These are phyloP conservation scores for Tipula confusa DNA, from an alignment of 2,888 invertebrate genomes.

Conservation along the genomic window DNA sequence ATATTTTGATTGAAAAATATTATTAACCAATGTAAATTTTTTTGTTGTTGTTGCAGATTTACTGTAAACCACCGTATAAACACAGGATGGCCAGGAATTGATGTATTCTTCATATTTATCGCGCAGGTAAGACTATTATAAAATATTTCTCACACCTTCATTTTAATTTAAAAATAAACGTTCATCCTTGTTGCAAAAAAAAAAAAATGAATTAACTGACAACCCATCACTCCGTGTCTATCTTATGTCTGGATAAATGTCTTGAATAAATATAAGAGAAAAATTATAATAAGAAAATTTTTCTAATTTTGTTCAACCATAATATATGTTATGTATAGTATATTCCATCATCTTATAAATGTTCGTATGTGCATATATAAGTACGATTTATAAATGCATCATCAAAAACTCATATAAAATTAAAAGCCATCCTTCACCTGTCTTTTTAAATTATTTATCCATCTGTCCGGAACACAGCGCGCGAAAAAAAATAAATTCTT, in stretches of 20 bases:
- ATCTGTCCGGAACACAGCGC: neutral
- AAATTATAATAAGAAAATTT: neutral
- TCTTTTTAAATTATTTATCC: slow-evolving; percentile 21
- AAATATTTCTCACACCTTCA: neutral
- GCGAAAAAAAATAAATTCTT: neutral
- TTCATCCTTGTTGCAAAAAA: neutral
- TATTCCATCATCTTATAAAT: neutral
- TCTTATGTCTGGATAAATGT: neutral
- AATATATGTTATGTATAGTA: neutral
- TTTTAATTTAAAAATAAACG: neutral
- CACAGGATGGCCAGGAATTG: neutral
- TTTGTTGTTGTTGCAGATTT: neutral
- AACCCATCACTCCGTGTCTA: neutral
- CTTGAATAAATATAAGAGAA: neutral
- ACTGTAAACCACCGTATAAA: neutral
- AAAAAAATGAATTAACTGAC: neutral
- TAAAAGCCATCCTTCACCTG: slow-evolving; percentile 27
- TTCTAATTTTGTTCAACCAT: neutral
- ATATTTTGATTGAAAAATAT: neutral
- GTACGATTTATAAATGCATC: neutral
- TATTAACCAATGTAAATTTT: neutral
- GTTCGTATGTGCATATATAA: neutral
- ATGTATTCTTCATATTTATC: neutral
- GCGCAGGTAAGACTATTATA: neutral
- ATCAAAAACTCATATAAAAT: slow-evolving; percentile 15